Base-by-base conservation (phyloP, 2,113 vertebrate species). In the Nestor notabilis region DNA sequence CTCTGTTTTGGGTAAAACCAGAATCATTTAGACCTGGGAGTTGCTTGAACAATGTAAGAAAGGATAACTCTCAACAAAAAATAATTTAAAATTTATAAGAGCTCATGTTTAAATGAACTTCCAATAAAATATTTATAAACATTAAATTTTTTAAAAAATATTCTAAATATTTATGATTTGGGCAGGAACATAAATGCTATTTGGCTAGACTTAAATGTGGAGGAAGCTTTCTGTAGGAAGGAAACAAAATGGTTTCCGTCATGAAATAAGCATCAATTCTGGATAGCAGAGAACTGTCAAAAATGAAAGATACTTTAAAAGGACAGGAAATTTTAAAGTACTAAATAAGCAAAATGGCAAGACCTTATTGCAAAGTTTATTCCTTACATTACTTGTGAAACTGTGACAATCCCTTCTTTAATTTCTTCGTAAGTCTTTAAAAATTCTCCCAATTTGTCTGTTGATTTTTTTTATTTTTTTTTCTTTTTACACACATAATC, bases 101-200 rank as follows among this genome's bases (percentile, higher is more conserved):
- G 8, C 25, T 91, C 15, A 52, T 35, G 6, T 77, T 83, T 74
- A 89, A 93, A 53, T 85, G 8, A 83, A 9, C 37, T 85, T 90
- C 25, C 49, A 76, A 56, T 64, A 61, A 86, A 91, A 33, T 85
- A 79, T 76, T 91, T 89, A 28, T 63, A 43, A 90, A 39, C 15
- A 55, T 63, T 72, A 80, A 90, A 79, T 11, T 69, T 92, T 72
- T 92, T 46, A 4, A 69, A 89, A 96, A 88, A 56, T 53, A 50
- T 52, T 91, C 52, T 70, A 58, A 90, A 92, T 95, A 93, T 94
- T 90, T 91, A 90, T 90, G 29, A 43, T 74, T 56, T 86, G 10
- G 66, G 17, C 75, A 70, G 49, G 37, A 93, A 27, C 58, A 43
- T 90, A 61, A 90, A 64, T 90, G 56, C 35, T 77, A 17, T 81